phyloP scores from a whole-genome alignment of 2,797 vertebrate species.

The Bucorvus abyssinicus region DNA sequence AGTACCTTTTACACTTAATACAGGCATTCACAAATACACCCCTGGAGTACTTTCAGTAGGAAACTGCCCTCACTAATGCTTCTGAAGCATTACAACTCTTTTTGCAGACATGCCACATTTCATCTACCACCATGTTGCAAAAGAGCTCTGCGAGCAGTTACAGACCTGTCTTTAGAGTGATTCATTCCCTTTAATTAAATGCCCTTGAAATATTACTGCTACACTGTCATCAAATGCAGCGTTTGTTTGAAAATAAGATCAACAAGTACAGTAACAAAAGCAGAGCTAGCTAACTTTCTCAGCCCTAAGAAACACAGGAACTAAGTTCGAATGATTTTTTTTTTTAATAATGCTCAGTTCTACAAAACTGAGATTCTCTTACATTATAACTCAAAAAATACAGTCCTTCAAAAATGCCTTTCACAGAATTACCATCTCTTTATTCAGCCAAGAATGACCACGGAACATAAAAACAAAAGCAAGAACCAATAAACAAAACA shows the following conservation, averaged over 20 bases:
- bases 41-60: neutral
- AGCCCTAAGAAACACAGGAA: neutral
- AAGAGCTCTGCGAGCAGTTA: constrained; percentile 6
- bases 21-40: neutral
- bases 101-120: neutral
- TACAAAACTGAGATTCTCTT: neutral
- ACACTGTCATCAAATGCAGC: constrained; percentile 1
- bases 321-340: neutral
- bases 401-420: neutral
- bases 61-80: neutral
- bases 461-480: neutral
- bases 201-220: constrained; percentile 31
- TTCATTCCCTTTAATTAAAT: constrained; percentile 55
- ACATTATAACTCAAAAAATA: neutral
- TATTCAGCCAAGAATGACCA: neutral
- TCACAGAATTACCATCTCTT: neutral
- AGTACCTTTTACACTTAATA: neutral
- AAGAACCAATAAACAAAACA: constrained; percentile 6
- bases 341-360: neutral
- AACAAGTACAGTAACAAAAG: constrained; percentile 24
- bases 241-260: constrained; percentile 33
- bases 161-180: neutral
- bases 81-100: neutral
- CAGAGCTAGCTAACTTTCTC: constrained; percentile 1
- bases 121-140: neutral